Evolutionary conservation across 2,797 vertebrate genomes (phyloP).

Genomic region (Poecilia gillii): DNA sequence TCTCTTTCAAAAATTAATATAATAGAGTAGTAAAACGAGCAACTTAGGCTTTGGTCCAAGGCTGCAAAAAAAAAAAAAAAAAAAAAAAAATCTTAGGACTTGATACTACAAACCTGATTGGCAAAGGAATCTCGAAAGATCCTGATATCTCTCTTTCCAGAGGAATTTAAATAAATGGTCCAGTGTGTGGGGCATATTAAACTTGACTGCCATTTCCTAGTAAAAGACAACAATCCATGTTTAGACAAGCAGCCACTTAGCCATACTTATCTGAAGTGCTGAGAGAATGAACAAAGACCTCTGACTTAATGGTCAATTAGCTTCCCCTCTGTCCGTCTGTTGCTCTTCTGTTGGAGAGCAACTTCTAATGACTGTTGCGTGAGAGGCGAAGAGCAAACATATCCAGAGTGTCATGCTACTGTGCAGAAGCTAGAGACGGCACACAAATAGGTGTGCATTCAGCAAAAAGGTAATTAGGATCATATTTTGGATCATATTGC

Average conservation of each 20-base stretch:
- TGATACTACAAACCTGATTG: not conserved
- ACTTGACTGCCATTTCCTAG: slow-evolving; percentile 48
- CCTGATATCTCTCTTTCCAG: slow-evolving; percentile 12
- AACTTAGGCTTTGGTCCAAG: not conserved
- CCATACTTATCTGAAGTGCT: slow-evolving; percentile 70
- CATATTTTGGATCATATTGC: not conserved
- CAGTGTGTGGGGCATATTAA: slow-evolving; percentile 49
- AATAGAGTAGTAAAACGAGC: not conserved
- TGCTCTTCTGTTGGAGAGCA: slow-evolving; percentile 26
- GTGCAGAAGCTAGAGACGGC: slow-evolving; percentile 25
- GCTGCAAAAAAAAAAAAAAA: not conserved
- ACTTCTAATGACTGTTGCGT: slow-evolving; percentile 59
- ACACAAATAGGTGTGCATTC: not conserved
- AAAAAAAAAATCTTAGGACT: not conserved
- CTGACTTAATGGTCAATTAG: slow-evolving; percentile 71
- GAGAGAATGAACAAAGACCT: slow-evolving; percentile 72
- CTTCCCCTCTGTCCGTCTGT: slow-evolving; percentile 52
- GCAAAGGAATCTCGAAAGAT: not conserved
- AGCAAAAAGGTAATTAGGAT: not conserved
- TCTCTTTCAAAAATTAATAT: not conserved
- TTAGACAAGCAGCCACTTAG: slow-evolving; percentile 70
- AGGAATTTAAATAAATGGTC: slow-evolving; percentile 17
- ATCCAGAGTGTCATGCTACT: slow-evolving; percentile 28
- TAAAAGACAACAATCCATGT: slow-evolving; percentile 75
- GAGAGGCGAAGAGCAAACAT: slow-evolving; percentile 68